phyloP scores from a whole-genome alignment of 2,113 vertebrate genomes.

The Toxostoma redivivum region DNA sequence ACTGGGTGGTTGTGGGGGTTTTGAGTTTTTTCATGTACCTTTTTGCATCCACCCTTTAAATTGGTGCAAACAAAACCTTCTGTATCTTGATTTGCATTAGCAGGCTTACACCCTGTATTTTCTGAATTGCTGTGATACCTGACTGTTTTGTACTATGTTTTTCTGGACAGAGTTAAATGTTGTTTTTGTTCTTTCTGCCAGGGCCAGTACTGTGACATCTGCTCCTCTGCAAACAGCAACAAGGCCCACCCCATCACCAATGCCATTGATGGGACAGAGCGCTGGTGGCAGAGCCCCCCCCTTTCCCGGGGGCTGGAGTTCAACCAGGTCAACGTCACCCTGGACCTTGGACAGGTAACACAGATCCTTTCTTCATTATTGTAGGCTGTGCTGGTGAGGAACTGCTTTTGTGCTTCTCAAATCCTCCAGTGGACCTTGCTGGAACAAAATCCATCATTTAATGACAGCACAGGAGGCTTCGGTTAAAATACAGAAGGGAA shows the following conservation, averaged over 20 bases:
- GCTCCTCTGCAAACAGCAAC: constrained; percentile 80
- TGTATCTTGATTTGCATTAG: background rate
- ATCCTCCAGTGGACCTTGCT: background rate
- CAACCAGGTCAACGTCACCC: constrained; percentile 94
- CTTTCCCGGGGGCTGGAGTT: constrained; percentile 89
- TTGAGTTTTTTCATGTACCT: background rate
- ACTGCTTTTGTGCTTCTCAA: background rate
- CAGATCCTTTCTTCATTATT: background rate
- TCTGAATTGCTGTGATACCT: background rate
- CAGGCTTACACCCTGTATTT: background rate
- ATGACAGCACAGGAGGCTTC: background rate
- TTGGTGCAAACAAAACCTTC: background rate
- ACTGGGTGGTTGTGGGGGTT: fast-evolving
- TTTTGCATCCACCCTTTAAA: background rate
- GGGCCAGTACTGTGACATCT: constrained; percentile 98
- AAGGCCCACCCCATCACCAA: constrained; percentile 91
- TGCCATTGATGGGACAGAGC: constrained; percentile 93
- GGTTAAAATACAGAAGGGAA: background rate
- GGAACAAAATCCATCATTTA: background rate
- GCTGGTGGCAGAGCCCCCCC: constrained; percentile 99
- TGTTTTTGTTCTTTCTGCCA: constrained; percentile 27
- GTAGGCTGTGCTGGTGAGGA: background rate
- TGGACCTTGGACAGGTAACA: constrained; percentile 95
- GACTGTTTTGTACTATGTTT: background rate
- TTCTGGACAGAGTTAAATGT: background rate